These are phyloP conservation scores for Heliocidaris tuberculata DNA, from an alignment of 35 echinoderm and acorn worm genomes.

Conservation along the genomic window DNA sequence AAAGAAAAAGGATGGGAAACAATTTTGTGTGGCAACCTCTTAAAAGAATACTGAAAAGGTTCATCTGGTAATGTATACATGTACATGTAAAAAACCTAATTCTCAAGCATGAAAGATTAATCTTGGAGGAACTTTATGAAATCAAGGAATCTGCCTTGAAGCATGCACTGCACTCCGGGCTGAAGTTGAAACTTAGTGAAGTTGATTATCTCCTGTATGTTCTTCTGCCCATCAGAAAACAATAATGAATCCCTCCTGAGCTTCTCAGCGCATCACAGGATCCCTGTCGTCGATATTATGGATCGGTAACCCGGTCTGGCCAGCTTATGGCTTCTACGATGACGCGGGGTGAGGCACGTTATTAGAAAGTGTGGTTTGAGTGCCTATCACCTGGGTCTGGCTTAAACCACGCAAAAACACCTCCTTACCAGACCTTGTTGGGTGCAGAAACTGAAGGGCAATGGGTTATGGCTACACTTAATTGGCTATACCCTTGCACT, in stretches of 20 bases:
- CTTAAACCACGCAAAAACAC: not conserved
- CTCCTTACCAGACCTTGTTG: not conserved
- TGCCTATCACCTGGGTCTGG: not conserved
- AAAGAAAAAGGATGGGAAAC: no score
- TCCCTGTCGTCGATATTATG: constrained; percentile 1
- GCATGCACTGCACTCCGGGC: not conserved
- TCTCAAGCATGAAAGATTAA: not conserved
- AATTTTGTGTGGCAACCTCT: no score
- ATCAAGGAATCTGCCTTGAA: not conserved
- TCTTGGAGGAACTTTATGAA: not conserved
- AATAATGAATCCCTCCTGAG: constrained; percentile 2
- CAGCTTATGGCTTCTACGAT: not conserved
- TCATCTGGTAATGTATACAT: no score
- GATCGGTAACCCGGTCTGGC: constrained; percentile 6
- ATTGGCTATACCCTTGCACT: no score
- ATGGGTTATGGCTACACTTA: not conserved
- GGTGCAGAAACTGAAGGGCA: not conserved
- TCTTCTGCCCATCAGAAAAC: not conserved
- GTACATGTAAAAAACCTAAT: no score
- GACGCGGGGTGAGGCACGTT: not conserved
- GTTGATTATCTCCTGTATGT: not conserved
- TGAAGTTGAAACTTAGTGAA: not conserved
- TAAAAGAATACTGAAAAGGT: no score
- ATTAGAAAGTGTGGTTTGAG: not conserved
- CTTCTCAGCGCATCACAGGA: not conserved